Conservation (phyloP, 2,888 invertebrate genomes). For the Boloria euphrosyne region DNA sequence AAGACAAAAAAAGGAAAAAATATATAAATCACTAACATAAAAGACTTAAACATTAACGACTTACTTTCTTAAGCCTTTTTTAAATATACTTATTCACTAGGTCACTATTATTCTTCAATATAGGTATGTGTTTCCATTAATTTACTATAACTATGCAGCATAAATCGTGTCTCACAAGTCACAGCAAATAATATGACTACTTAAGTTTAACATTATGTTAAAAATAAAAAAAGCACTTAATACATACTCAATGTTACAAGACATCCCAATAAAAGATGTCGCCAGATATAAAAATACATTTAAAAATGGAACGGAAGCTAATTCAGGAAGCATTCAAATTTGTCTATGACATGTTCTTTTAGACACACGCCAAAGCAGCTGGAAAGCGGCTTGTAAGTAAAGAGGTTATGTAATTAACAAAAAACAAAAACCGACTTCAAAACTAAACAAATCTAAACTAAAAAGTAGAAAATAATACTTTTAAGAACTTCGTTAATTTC, state of each 20-base stretch:
- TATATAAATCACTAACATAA: too few species aligned
- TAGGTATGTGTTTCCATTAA: not conserved
- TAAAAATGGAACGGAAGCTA: slow-evolving; percentile 42
- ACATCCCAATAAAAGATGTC: slow-evolving; percentile 38
- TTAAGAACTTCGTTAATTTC: too few species aligned
- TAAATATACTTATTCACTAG: too few species aligned
- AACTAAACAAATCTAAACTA: too few species aligned
- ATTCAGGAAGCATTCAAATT: slow-evolving; percentile 55
- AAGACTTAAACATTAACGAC: too few species aligned
- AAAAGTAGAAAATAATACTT: too few species aligned
- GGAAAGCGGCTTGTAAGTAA: slow-evolving; percentile 47
- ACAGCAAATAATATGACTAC: not conserved
- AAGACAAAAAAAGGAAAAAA: too few species aligned
- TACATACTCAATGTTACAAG: slow-evolving; percentile 27
- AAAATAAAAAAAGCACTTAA: slow-evolving; percentile 20
- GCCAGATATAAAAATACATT: slow-evolving; percentile 43
- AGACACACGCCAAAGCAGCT: slow-evolving; percentile 70
- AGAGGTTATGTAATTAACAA: slow-evolving; percentile 50
- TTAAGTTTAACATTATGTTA: slow-evolving; percentile 6
- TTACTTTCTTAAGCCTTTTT: too few species aligned
- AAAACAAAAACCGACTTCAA: too few species aligned
- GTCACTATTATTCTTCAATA: not conserved
- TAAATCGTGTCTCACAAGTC: too few species aligned
- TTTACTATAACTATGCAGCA: not conserved
- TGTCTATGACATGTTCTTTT: slow-evolving; percentile 52